Percentiles rank a stretch among this genome's conserved stretches.
Conservation (phyloP, 2,888 invertebrate species). For the Conchocele bisecta region DNA sequence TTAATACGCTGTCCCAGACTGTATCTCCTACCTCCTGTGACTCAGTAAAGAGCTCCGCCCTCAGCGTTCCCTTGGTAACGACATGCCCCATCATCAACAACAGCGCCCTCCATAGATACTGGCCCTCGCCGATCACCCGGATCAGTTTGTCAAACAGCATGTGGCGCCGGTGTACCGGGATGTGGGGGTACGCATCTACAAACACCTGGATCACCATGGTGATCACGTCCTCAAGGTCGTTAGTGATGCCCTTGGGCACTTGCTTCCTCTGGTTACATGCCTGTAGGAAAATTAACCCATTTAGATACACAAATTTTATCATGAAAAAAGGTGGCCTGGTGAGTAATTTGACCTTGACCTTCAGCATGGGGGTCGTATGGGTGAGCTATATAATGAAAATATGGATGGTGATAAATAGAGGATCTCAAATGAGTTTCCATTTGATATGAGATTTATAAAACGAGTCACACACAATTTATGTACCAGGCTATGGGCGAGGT, state of each 20-base stretch:
- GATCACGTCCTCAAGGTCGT: slow-evolving; percentile 69
- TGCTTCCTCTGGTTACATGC: slow-evolving; percentile 68
- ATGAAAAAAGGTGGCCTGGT: too few relatives aligned
- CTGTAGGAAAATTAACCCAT: slow-evolving; percentile 55
- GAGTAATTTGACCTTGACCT: too few relatives aligned
- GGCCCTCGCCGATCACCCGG: slow-evolving; percentile 86
- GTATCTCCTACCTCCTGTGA: slow-evolving; percentile 43
- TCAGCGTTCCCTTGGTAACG: slow-evolving; percentile 70
- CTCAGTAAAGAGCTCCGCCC: slow-evolving; percentile 81
- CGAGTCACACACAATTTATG: too few relatives aligned
- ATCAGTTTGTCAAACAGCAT: slow-evolving; percentile 89
- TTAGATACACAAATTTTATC: too few relatives aligned
- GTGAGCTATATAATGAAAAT: too few relatives aligned
- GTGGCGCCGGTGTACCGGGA: slow-evolving; percentile 94
- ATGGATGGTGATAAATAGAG: too few relatives aligned
- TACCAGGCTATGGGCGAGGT: too few relatives aligned
- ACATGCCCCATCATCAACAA: slow-evolving; percentile 83
- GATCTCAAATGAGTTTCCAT: too few relatives aligned
- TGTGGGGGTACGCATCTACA: slow-evolving; percentile 94
- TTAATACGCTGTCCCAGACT: too few relatives aligned
- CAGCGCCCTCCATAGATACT: slow-evolving; percentile 83
- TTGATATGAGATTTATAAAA: too few relatives aligned
- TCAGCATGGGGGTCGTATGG: too few relatives aligned
- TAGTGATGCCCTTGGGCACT: slow-evolving; percentile 56
- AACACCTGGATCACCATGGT: slow-evolving; percentile 89